Percentiles rank a stretch among this genome's conserved stretches.
Conservation (phyloP, 2,113 vertebrate species). For the Xiphophorus couchianus region DNA sequence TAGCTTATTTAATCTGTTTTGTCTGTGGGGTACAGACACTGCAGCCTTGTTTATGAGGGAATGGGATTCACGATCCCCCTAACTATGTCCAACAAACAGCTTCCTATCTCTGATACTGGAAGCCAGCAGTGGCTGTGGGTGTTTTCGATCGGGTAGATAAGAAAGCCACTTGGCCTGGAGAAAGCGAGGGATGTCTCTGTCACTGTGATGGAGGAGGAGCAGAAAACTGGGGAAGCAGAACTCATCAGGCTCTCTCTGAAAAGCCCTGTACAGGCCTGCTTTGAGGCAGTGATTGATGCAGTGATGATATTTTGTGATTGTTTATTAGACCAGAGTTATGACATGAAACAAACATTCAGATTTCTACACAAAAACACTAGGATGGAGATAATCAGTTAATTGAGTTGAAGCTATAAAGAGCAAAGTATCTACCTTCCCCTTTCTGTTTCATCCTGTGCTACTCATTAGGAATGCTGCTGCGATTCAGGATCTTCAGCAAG, state of each 20-base stretch:
- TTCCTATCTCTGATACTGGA: slow-evolving; percentile 53
- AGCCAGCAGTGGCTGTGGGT: slow-evolving; percentile 43
- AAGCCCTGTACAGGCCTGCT: background rate
- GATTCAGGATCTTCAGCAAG: slow-evolving; percentile 8
- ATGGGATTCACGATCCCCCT: slow-evolving; percentile 38
- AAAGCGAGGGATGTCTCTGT: slow-evolving; percentile 25
- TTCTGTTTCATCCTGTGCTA: background rate
- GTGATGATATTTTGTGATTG: slow-evolving; percentile 9
- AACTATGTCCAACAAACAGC: slow-evolving; percentile 64
- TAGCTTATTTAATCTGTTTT: slow-evolving; percentile 62
- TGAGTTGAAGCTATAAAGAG: background rate
- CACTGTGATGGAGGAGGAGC: slow-evolving; percentile 17
- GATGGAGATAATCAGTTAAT: background rate
- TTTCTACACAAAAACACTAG: background rate
- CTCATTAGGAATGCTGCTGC: slow-evolving; percentile 7
- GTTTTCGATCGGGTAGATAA: slow-evolving; percentile 63
- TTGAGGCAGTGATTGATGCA: slow-evolving; percentile 14
- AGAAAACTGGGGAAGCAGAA: slow-evolving; percentile 5
- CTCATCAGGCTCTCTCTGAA: background rate
- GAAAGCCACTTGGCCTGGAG: slow-evolving; percentile 29
- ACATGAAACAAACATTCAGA: background rate
- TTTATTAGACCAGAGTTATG: too few relatives aligned
- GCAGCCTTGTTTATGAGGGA: slow-evolving; percentile 53
- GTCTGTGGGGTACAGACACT: slow-evolving; percentile 40
- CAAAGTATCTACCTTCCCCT: background rate